phyloP scores from a whole-genome alignment of 2,797 vertebrate species.

The Sebastes trivittatus region DNA sequence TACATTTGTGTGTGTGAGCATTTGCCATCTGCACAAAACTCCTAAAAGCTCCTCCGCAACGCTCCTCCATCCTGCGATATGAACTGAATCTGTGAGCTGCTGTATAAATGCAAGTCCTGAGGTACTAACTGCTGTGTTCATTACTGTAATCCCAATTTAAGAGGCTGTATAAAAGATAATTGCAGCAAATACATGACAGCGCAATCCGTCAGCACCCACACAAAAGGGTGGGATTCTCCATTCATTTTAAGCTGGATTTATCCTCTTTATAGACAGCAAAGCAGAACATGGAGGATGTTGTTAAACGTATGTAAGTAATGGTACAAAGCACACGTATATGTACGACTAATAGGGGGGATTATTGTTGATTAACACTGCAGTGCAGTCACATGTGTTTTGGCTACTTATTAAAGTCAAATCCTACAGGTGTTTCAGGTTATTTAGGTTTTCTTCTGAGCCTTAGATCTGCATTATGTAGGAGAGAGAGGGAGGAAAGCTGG shows the following conservation, averaged over 20 bases:
- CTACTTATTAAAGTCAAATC: neutral
- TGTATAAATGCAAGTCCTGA: conserved; percentile 38
- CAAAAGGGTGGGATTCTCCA: conserved; percentile 28
- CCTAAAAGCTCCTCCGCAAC: neutral
- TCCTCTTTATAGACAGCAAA: neutral
- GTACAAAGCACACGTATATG: neutral
- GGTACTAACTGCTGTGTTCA: conserved; percentile 11
- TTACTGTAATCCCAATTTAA: conserved; percentile 37
- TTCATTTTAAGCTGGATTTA: conserved; percentile 9
- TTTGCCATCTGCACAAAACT: neutral
- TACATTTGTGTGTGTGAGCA: neutral
- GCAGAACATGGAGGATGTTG: neutral
- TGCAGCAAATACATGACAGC: conserved; percentile 33
- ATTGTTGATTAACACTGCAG: neutral
- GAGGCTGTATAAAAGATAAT: conserved; percentile 15
- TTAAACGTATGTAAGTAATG: neutral
- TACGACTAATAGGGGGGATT: neutral
- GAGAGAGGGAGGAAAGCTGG: neutral
- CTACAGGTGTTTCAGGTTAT: conserved; percentile 11
- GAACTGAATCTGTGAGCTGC: neutral
- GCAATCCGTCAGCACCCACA: conserved; percentile 36
- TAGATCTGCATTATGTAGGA: neutral
- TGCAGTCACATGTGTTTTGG: neutral
- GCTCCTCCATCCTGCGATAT: neutral
- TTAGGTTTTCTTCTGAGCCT: neutral